phyloP scores from a whole-genome alignment of 2,113 vertebrate species.

The Campylomormyrus tamandua region DNA sequence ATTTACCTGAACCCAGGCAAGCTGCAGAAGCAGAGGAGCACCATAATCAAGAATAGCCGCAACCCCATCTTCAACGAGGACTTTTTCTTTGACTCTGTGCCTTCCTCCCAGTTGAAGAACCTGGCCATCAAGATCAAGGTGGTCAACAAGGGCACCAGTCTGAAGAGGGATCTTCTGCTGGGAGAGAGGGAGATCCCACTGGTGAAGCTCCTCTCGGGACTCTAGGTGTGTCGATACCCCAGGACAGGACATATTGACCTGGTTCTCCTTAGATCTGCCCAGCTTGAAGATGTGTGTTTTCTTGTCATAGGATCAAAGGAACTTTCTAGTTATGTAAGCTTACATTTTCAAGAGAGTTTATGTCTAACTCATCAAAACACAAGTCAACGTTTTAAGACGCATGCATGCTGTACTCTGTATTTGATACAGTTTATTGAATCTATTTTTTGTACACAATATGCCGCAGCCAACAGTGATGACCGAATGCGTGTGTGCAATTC shows the following conservation, averaged over 20 bases:
- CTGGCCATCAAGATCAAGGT: slow-evolving; percentile 90
- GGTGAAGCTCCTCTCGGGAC: slow-evolving; percentile 65
- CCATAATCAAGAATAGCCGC: slow-evolving; percentile 92
- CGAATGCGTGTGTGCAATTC: slow-evolving; percentile 20
- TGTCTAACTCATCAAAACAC: background rate
- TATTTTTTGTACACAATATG: background rate
- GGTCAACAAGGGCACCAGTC: slow-evolving; percentile 93
- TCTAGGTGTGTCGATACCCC: slow-evolving; percentile 34
- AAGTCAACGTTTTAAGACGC: background rate
- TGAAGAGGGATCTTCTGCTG: slow-evolving; percentile 86
- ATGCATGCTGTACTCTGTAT: background rate
- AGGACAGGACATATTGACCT: background rate
- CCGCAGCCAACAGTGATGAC: background rate
- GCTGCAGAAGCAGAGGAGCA: slow-evolving; percentile 92
- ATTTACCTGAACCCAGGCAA: slow-evolving; percentile 90
- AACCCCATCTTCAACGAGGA: slow-evolving; percentile 95
- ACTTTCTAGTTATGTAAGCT: background rate
- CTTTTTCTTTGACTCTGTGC: slow-evolving; percentile 91
- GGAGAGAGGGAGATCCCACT: slow-evolving; percentile 83
- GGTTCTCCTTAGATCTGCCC: slow-evolving; percentile 7
- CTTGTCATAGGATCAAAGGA: slow-evolving; percentile 16
- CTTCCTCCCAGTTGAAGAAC: slow-evolving; percentile 70
- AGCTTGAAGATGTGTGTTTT: slow-evolving; percentile 20
- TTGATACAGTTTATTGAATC: background rate
- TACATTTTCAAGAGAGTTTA: background rate